Percentiles rank a stretch among this genome's conserved stretches.
Conservation (phyloP, 2,113 vertebrate species). For the Pachycephala philippinensis region DNA sequence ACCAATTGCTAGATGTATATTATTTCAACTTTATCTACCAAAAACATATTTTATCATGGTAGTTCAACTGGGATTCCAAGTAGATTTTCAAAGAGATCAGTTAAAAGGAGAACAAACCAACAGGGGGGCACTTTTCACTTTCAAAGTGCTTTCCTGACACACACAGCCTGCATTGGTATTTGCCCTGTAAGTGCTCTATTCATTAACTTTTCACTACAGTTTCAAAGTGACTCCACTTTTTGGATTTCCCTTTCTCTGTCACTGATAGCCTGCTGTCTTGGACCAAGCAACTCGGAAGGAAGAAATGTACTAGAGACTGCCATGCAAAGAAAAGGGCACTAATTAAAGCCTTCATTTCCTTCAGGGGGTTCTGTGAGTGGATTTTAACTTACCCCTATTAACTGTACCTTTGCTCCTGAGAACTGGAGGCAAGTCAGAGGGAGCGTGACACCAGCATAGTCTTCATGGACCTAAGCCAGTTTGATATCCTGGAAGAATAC, state of each 20-base stretch:
- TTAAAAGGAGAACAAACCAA: slow-evolving; percentile 45
- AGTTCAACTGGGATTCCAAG: slow-evolving; percentile 40
- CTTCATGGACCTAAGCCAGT: background rate
- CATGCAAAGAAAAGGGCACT: background rate
- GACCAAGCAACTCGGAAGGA: background rate
- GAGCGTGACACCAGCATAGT: background rate
- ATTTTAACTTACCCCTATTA: slow-evolving; percentile 27
- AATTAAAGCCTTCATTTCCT: background rate
- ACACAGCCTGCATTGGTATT: background rate
- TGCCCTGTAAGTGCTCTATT: background rate
- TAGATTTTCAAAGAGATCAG: slow-evolving; percentile 26
- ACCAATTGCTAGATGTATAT: background rate
- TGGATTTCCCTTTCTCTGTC: background rate
- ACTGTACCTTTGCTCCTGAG: slow-evolving; percentile 20
- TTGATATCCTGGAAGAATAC: slow-evolving; percentile 39
- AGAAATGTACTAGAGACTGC: background rate
- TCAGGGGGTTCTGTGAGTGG: background rate
- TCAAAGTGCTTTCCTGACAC: slow-evolving; percentile 12
- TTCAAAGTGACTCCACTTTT: slow-evolving; percentile 19
- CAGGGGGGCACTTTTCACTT: background rate
- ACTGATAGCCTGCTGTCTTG: background rate
- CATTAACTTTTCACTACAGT: slow-evolving; percentile 9
- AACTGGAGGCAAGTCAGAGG: background rate
- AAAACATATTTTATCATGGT: background rate
- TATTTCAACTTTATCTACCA: slow-evolving; percentile 42